Evolutionary conservation across 1,140 invertebrate species (phyloP), one percentile per base, ranked within the genome.

Genomic region (Drosophila kanapiae): DNA sequence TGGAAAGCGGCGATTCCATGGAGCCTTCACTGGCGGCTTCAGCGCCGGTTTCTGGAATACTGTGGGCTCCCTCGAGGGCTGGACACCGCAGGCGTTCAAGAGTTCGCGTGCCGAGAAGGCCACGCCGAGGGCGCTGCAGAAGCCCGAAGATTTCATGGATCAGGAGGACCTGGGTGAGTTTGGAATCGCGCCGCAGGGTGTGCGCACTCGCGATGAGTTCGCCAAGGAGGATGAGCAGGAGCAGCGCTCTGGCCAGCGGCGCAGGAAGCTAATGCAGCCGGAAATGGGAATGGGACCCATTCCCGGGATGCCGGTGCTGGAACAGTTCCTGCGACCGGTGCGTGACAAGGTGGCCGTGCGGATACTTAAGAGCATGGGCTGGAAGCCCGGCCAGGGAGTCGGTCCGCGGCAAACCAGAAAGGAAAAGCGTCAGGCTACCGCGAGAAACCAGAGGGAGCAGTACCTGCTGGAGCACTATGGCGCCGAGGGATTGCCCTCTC

Each of bases 1-100:
- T 93, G 99, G 98, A 2, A 94, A 97, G 79, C 94, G 98, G 31
- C 93, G 99, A 80, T 99, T 99, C 93, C 99, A 99, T 94, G 99
- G 99, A 40, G 99, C 99, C 0, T 99, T 99, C 92, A 99, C 99
- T 7, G 99, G 99, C 3, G 99, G 99, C 5, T 99, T 99, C 92
- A 99, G 98, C 47, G 99, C 99, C 33, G 99, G 99, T 2, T 99
- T 98, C 92, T 99, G 97, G 88, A 99, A 99, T 91, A 97, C 98
- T 8, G 99, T 99, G 54, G 99, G 98, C 0, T 96, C 98, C 0
- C 95, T 97, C 74, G 98, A 99, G 95, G 99, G 99, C 38, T 99
- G 98, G 97, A 95, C 95, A 31, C 99, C 99, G 3, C 95, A 96
- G 35, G 95, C 96, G 35, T 99, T 99, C 91, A 97, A 98, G 85